Conservation (phyloP, 2,888 invertebrate genomes). For the Apodemia zela region DNA sequence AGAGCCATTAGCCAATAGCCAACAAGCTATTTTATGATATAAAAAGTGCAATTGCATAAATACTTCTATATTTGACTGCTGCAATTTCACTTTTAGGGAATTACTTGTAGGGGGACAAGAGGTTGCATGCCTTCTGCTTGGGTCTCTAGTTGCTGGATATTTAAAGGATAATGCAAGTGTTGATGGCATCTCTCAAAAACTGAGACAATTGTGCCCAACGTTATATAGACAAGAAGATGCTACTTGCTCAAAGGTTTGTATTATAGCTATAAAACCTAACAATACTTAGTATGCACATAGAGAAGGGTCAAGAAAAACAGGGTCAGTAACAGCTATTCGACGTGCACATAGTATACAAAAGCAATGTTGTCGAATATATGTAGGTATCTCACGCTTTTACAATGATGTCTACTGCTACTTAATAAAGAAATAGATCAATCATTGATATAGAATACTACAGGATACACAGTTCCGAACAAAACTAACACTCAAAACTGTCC, state of each 20-base stretch:
- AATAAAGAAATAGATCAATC: too few species aligned
- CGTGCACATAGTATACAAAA: too few species aligned
- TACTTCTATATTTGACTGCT: too few species aligned
- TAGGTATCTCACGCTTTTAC: too few species aligned
- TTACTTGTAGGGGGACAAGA: conserved; percentile 88
- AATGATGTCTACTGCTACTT: too few species aligned
- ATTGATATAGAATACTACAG: too few species aligned
- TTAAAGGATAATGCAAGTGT: conserved; percentile 97
- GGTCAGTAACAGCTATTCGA: background rate
- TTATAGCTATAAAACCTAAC: background rate
- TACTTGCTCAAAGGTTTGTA: conserved; percentile 92
- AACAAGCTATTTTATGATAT: too few species aligned
- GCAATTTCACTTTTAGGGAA: conserved; percentile 72
- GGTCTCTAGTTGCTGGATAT: conserved; percentile 93
- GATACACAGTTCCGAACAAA: too few species aligned
- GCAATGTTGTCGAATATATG: too few species aligned
- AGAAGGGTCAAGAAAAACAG: background rate
- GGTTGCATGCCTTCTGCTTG: conserved; percentile 84
- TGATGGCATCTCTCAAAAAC: conserved; percentile 91
- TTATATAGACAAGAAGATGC: conserved; percentile 97
- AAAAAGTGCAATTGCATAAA: too few species aligned
- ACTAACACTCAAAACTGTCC: too few species aligned
- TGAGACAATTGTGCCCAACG: conserved; percentile 95
- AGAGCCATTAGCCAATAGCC: too few species aligned
- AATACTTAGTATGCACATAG: background rate